Conservation (phyloP, 2,113 vertebrate genomes). For the Semicossyphus pulcher region DNA sequence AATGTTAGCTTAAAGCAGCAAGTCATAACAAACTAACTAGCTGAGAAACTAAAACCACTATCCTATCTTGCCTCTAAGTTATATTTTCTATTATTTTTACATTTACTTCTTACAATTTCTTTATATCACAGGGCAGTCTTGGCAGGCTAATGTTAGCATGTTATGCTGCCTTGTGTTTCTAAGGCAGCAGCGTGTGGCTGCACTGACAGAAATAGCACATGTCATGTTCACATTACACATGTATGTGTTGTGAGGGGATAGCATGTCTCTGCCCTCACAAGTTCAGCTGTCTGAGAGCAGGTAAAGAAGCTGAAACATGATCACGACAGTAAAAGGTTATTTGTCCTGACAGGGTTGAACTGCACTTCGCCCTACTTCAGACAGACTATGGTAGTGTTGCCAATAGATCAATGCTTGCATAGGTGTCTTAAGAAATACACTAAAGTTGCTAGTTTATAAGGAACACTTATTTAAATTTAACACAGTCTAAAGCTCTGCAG, state of each 20-base stretch:
- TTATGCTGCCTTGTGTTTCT: background rate
- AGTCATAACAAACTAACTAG: background rate
- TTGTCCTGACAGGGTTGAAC: background rate
- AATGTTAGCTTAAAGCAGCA: background rate
- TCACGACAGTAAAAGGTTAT: too few relatives aligned
- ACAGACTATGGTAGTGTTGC: too few relatives aligned
- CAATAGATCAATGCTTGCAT: background rate
- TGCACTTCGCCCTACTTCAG: background rate
- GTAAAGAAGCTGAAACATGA: background rate
- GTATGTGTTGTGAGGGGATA: background rate
- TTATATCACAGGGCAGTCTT: too few relatives aligned
- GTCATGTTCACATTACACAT: slow-evolving; percentile 9
- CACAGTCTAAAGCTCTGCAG: too few relatives aligned
- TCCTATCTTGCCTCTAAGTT: too few relatives aligned
- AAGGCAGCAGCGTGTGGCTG: background rate
- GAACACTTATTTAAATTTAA: too few relatives aligned
- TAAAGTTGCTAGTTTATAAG: too few relatives aligned
- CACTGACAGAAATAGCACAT: slow-evolving; percentile 36
- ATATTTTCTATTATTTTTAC: too few relatives aligned
- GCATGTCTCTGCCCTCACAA: background rate
- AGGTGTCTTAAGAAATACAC: too few relatives aligned
- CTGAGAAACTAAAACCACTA: too few relatives aligned
- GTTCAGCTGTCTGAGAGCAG: slow-evolving; percentile 8
- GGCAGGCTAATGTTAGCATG: too few relatives aligned
- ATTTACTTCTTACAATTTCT: too few relatives aligned